These are phyloP conservation scores for Drosophila falleni DNA, from an alignment of 2,888 invertebrate species.

Conservation along the genomic window DNA sequence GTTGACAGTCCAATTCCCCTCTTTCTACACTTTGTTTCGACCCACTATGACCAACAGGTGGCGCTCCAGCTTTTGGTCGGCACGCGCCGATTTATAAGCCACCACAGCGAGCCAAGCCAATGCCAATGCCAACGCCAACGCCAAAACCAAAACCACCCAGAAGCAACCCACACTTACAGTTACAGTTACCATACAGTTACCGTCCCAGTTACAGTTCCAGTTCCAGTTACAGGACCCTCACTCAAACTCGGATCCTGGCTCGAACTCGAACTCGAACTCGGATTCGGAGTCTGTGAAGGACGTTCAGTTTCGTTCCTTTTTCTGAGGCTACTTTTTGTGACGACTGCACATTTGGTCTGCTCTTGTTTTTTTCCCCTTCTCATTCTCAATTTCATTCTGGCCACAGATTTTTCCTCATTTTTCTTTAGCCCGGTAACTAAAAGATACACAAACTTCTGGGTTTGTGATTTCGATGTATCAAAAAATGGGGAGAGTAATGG, in stretches of 20 bases:
- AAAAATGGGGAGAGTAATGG: no score
- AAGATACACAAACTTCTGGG: not conserved
- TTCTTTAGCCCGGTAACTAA: conserved; percentile 2
- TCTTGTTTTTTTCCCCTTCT: conserved; percentile 11
- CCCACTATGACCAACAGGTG: conserved; percentile 58
- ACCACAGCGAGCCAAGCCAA: conserved; percentile 26
- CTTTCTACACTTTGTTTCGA: not conserved
- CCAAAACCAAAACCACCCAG: conserved; percentile 9
- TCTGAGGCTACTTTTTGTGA: conserved; percentile 65
- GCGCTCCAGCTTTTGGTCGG: conserved; percentile 66
- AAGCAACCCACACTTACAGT: not conserved
- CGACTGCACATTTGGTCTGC: conserved; percentile 60
- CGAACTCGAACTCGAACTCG: not conserved
- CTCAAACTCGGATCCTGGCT: no score
- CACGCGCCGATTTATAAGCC: conserved; percentile 48
- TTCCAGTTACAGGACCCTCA: no score
- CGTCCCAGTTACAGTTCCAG: no score
- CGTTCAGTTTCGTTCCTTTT: conserved; percentile 72
- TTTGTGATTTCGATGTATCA: not conserved
- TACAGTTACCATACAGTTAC: no score
- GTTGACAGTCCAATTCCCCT: conserved; percentile 25
- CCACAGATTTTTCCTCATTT: conserved; percentile 44
- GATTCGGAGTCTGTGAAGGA: conserved; percentile 58
- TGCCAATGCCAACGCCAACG: not conserved
- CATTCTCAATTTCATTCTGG: conserved; percentile 46